These are phyloP conservation scores for Microcebus jonahi DNA, from an alignment of 2,113 vertebrate species.

Conservation along the genomic window DNA sequence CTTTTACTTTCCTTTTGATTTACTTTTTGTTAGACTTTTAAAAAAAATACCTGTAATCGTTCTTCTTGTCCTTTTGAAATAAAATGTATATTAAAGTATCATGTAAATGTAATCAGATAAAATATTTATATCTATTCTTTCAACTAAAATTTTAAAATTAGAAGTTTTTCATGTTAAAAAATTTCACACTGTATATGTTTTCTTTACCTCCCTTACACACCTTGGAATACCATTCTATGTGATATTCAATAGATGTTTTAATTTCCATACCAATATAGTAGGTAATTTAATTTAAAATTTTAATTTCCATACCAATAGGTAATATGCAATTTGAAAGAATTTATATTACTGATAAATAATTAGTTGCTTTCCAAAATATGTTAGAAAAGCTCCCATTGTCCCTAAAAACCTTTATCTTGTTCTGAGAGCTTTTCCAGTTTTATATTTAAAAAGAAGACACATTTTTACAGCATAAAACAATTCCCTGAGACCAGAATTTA, in stretches of 20 bases:
- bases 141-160: constrained; percentile 3
- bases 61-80: constrained; percentile 8
- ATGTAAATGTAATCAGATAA: not conserved
- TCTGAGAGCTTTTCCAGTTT: not conserved
- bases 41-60: not conserved
- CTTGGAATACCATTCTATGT: not conserved
- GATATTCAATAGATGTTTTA: not conserved
- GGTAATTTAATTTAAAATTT: not conserved
- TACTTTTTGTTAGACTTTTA: not conserved
- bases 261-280: not conserved
- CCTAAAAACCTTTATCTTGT: not conserved
- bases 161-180: not conserved
- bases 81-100: not conserved
- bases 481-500: not conserved
- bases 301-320: not conserved
- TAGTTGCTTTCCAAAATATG: constrained; percentile 23
- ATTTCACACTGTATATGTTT: not conserved
- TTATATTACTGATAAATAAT: not conserved
- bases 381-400: not conserved
- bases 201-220: not conserved
- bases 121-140: not conserved
- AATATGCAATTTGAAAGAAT: not conserved
- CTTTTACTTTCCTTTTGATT: constrained; percentile 9
- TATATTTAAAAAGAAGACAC: not conserved
- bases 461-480: not conserved